phyloP scores from a whole-genome alignment of 2,888 invertebrate genomes.

The Diloba caeruleocephala region DNA sequence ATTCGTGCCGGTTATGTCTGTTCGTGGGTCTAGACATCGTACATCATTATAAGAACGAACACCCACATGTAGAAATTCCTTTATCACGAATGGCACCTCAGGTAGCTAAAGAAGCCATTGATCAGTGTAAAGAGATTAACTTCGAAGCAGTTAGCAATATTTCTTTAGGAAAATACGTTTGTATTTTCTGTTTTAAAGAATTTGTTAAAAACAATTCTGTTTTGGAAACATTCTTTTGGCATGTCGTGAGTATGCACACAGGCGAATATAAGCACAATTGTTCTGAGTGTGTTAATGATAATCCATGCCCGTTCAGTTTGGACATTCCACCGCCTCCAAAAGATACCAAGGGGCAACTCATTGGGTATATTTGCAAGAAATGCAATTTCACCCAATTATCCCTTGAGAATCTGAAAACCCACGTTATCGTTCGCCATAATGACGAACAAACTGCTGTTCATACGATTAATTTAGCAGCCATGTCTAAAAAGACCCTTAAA shows the following conservation, averaged over 20 bases:
- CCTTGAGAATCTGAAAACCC: constrained; percentile 89
- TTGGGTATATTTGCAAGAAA: constrained; percentile 91
- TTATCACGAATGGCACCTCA: constrained; percentile 89
- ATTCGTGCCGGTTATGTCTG: constrained; percentile 90
- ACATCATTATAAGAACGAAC: constrained; percentile 90
- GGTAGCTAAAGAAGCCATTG: constrained; percentile 87
- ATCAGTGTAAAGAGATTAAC: constrained; percentile 83
- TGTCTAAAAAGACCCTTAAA: constrained; percentile 67
- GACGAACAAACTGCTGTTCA: constrained; percentile 82
- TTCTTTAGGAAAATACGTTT: constrained; percentile 74
- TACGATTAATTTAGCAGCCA: constrained; percentile 75
- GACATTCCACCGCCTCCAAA: constrained; percentile 82
- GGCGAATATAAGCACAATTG: constrained; percentile 93
- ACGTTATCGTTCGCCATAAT: constrained; percentile 89
- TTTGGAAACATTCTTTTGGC: constrained; percentile 91
- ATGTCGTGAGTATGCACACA: constrained; percentile 92
- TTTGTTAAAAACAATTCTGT: constrained; percentile 65
- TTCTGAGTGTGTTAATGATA: constrained; percentile 85
- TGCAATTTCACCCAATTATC: constrained; percentile 93
- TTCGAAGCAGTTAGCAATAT: constrained; percentile 73
- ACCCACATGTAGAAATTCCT: constrained; percentile 91
- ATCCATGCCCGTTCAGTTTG: constrained; percentile 71
- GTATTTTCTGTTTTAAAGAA: constrained; percentile 81
- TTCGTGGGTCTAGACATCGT: constrained; percentile 90
- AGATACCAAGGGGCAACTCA: constrained; percentile 74